Base-by-base conservation (phyloP, 2,888 invertebrate genomes). In the Phrixothrix hirtus region DNA sequence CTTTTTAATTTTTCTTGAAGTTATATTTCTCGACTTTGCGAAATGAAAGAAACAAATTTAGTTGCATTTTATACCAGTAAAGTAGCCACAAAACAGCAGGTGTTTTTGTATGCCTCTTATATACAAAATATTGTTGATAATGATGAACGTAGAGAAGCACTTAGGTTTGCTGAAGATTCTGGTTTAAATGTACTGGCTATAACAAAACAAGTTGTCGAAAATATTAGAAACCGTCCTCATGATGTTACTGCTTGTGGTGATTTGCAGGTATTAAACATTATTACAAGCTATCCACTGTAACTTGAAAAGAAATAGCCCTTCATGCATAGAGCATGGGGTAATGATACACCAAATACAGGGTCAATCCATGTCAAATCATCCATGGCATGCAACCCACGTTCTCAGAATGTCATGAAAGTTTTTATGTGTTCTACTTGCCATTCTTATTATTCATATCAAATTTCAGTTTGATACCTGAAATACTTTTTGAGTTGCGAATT, bases 11-110 rank as follows among this genome's bases (percentile, higher is more conserved):
- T 13, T 21, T 32, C 35, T 66, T 66, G 27, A 45, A 80, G 75
- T 61, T 91, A 85, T 71, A 85, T 89, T 0, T 79, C 80, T 27
- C 79, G 83, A 55, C 78, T 96, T 14, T 88, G 92, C 54, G 82
- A 85, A 45, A 80, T 87, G 49, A 84, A 85, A 10, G 87, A 90
- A 64, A 84, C 90, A 1, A 83, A 85, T 55, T 77, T 94, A 16
- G 85, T 96, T 6, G 93, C 95, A 0, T 89, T 85, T 70, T 96
- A 96, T 68, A 87, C 88, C 0, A 86, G 93, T 1, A 87, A 87
- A 45, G 79, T 96, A 31, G 89, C 90, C 6, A 77, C 76, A 35
- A 77, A 80, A 9, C 77, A 81, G 50, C 79, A 83, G 72, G 77
- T 83, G 26, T 58, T 71, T 32, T 68, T 87, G 0, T 92, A 86